A percentile compares a stretch with the other conserved stretches of the same genome.
These are phyloP conservation scores for Lasioglossum leucozonium DNA, from an alignment of 2,888 invertebrate genomes.

Conservation along the genomic window DNA sequence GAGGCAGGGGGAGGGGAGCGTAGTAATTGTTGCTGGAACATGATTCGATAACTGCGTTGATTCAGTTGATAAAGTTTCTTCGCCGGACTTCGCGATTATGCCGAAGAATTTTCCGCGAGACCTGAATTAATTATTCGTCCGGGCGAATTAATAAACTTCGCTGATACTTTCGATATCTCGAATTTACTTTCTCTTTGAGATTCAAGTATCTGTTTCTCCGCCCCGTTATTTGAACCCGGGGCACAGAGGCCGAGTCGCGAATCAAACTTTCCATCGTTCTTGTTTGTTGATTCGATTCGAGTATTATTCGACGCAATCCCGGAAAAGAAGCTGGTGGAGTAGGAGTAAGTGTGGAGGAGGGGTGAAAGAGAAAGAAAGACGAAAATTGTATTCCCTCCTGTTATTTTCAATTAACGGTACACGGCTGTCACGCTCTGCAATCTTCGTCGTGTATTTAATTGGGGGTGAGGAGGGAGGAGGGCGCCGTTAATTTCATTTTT, in stretches of 20 bases:
- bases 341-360: too few species aligned
- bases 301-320: background rate
- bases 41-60: background rate
- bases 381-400: constrained; percentile 32
- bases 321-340: too few species aligned
- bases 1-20: too few species aligned
- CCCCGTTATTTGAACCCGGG: background rate
- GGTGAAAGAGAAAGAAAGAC: background rate
- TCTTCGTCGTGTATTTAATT: constrained; percentile 46
- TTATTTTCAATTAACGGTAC: constrained; percentile 49
- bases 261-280: background rate
- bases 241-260: background rate
- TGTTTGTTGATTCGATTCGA: background rate
- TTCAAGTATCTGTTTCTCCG: background rate
- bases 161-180: background rate
- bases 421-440: constrained; percentile 18
- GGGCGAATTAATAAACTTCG: constrained; percentile 14
- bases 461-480: background rate
- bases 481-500: constrained; percentile 57
- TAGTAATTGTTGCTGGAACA: background rate
- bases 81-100: background rate
- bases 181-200: background rate
- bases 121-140: background rate
- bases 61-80: background rate
- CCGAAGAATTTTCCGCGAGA: background rate